phyloP scores from a whole-genome alignment of 2,888 invertebrate genomes.

The Hyposoter didymator region DNA sequence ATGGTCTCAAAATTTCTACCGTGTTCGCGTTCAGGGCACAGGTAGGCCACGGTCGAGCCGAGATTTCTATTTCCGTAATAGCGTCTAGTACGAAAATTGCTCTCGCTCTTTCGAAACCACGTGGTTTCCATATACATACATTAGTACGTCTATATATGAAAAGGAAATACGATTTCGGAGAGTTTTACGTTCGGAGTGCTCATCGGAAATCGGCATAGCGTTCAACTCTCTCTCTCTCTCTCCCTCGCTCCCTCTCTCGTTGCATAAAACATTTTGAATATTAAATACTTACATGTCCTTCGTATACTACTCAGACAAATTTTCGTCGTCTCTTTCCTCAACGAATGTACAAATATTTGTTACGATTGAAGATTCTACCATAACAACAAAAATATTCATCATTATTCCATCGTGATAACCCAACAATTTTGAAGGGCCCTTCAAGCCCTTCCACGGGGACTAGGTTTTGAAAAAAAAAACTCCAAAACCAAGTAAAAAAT shows the following conservation, averaged over 20 bases:
- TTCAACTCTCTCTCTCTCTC: not conserved
- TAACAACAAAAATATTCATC: not conserved
- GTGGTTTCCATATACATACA: slow-evolving; percentile 37
- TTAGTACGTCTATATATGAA: slow-evolving; percentile 31
- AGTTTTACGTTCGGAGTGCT: slow-evolving; percentile 17
- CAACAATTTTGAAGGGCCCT: not conserved
- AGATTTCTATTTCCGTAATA: slow-evolving; percentile 60
- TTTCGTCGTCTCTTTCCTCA: not conserved
- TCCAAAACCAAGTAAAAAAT: not conserved
- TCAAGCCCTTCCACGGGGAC: not conserved
- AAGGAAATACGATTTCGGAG: slow-evolving; percentile 1
- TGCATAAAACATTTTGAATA: slow-evolving; percentile 60
- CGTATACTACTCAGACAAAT: not conserved
- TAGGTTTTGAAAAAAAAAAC: not conserved
- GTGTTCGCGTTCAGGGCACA: slow-evolving; percentile 38
- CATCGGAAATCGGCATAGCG: slow-evolving; percentile 32
- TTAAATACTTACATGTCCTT: slow-evolving; percentile 4
- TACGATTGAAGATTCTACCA: not conserved
- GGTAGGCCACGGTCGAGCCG: slow-evolving; percentile 69
- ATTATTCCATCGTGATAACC: not conserved
- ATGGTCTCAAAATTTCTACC: slow-evolving; percentile 21
- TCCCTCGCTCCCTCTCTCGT: slow-evolving; percentile 22
- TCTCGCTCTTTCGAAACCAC: slow-evolving; percentile 45
- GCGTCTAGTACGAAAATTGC: slow-evolving; percentile 54
- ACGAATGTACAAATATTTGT: not conserved